Percentiles rank a stretch among this genome's conserved stretches.
Evolutionary conservation across 2,797 vertebrate species (phyloP).

Genomic region (Gallinago nigripennis): DNA sequence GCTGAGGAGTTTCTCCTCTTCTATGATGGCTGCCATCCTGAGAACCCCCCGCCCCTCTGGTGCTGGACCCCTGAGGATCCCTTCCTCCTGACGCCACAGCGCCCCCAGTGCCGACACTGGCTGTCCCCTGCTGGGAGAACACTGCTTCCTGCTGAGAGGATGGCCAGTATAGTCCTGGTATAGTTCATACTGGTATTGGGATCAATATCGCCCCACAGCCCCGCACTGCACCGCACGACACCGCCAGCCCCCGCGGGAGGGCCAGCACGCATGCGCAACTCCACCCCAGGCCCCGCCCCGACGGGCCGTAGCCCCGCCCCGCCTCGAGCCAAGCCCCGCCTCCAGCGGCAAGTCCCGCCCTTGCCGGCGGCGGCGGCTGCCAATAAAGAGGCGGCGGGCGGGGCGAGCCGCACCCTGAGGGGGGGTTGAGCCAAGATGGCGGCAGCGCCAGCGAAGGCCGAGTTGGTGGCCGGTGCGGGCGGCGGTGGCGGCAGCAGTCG

Average conservation of each 20-base stretch:
- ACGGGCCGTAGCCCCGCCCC: not conserved
- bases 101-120: not conserved
- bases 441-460: not conserved
- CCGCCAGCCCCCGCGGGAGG: fast-evolving
- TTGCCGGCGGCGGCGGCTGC: fast-evolving
- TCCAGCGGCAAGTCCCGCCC: not conserved
- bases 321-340: fast-evolving
- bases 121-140: not conserved
- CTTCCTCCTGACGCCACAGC: not conserved
- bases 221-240: not conserved
- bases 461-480: not conserved
- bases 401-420: not conserved
- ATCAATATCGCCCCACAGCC: fast-evolving
- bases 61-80: not conserved
- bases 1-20: not conserved
- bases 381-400: not conserved
- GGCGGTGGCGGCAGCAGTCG: not conserved
- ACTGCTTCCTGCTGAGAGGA: not conserved
- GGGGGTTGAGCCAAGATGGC: constrained; percentile 3
- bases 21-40: not conserved
- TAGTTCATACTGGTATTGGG: not conserved
- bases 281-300: fast-evolving
- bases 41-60: not conserved
- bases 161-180: not conserved
- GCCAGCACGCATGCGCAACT: not conserved